These are phyloP conservation scores for Tenthredo amoena DNA, from an alignment of 2,888 invertebrate species.

Conservation along the genomic window DNA sequence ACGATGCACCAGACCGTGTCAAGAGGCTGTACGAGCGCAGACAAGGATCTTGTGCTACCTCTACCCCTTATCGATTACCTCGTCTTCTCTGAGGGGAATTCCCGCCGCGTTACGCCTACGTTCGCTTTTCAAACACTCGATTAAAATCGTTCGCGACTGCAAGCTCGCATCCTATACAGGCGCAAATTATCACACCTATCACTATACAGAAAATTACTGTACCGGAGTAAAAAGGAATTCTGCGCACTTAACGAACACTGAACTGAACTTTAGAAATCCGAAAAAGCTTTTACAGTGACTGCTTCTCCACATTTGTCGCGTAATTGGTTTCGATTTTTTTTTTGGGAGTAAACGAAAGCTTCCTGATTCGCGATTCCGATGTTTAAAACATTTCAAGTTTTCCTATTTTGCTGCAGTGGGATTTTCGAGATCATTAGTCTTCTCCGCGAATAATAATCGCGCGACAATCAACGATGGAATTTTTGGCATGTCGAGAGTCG, in stretches of 20 bases:
- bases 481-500: background rate
- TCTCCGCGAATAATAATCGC: background rate
- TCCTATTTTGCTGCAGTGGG: background rate
- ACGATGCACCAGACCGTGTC: constrained; percentile 52
- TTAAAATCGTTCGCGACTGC: constrained; percentile 2
- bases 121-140: constrained; percentile 43
- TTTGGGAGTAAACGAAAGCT: background rate
- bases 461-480: background rate
- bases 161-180: background rate
- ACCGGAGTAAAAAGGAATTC: background rate
- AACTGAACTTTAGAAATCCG: background rate
- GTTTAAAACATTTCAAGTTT: background rate
- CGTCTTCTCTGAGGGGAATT: constrained; percentile 37
- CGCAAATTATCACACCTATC: background rate
- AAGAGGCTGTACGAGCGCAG: constrained; percentile 50
- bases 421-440: background rate
- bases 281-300: background rate
- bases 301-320: background rate
- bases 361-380: background rate
- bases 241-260: background rate
- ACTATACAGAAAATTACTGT: background rate
- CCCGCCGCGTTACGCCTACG: constrained; percentile 44
- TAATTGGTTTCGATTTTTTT: background rate
- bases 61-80: constrained; percentile 49
- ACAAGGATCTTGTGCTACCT: constrained; percentile 48